Conservation (phyloP, 2,888 invertebrate genomes). For the Gonocerus acuteangulatus region DNA sequence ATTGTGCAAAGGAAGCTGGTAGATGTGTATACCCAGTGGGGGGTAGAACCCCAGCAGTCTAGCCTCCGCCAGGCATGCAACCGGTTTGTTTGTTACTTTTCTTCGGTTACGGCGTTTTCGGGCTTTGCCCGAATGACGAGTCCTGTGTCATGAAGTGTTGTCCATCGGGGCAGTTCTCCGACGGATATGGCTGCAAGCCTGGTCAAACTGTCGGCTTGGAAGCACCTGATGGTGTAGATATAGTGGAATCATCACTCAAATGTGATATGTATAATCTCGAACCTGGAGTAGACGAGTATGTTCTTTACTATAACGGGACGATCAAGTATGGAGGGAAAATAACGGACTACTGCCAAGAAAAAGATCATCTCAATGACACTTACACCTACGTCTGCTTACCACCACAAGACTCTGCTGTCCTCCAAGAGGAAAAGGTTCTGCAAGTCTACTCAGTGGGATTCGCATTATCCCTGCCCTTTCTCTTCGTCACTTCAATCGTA, state of each 20-base stretch:
- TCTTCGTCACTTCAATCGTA: slow-evolving; percentile 48
- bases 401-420: not conserved
- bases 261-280: slow-evolving; percentile 14
- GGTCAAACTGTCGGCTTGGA: not conserved
- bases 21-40: no score
- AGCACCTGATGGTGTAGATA: not conserved
- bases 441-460: slow-evolving; percentile 42
- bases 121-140: not conserved
- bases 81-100: no score
- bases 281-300: not conserved
- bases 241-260: not conserved
- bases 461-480: slow-evolving; percentile 49
- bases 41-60: no score
- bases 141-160: slow-evolving; percentile 7
- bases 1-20: no score
- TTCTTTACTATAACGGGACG: not conserved
- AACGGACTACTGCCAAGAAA: not conserved
- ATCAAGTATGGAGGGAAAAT: not conserved
- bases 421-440: not conserved
- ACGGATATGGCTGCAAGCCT: not conserved
- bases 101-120: no score
- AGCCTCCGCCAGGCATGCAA: no score
- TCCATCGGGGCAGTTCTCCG: not conserved
- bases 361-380: not conserved
- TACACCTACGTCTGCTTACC: slow-evolving; percentile 6